A percentile compares a stretch with the other conserved stretches of the same genome.
Conservation (phyloP, 2,113 vertebrate genomes). For the Halichoerus grypus region DNA sequence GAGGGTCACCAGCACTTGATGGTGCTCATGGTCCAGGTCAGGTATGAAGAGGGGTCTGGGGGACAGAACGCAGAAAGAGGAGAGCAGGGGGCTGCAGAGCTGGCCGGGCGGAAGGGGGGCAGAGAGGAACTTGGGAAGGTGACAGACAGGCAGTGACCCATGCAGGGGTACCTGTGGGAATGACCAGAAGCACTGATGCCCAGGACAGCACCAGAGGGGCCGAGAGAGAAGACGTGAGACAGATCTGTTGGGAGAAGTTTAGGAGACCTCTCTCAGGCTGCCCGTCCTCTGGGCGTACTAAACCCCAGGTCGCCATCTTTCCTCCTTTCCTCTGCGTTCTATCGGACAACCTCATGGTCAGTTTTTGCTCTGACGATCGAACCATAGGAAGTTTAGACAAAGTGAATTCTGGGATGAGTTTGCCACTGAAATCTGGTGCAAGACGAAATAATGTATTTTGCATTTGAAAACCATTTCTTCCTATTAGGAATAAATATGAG, state of each 20-base stretch:
- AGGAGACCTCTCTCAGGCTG: background rate
- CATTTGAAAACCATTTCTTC: conserved; percentile 52
- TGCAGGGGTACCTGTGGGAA: background rate
- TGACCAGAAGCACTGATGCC: background rate
- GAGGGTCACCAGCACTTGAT: background rate
- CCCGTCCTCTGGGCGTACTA: background rate
- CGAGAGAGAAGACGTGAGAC: background rate
- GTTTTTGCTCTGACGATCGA: background rate
- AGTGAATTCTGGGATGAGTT: background rate
- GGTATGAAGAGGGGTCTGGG: background rate
- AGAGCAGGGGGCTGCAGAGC: background rate
- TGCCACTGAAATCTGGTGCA: background rate
- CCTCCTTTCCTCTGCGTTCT: background rate
- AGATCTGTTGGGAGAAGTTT: background rate
- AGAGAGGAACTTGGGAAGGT: background rate
- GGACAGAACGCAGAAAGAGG: background rate
- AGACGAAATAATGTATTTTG: conserved; percentile 34
- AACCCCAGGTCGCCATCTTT: background rate
- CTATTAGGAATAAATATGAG: conserved; percentile 92
- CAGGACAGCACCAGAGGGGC: background rate
- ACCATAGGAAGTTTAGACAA: background rate
- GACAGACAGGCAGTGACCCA: background rate
- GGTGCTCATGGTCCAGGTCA: background rate
- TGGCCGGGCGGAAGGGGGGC: accelerated
- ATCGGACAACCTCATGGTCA: accelerated